Conservation (phyloP, 2,113 vertebrate genomes). For the Tapirus terrestris region DNA sequence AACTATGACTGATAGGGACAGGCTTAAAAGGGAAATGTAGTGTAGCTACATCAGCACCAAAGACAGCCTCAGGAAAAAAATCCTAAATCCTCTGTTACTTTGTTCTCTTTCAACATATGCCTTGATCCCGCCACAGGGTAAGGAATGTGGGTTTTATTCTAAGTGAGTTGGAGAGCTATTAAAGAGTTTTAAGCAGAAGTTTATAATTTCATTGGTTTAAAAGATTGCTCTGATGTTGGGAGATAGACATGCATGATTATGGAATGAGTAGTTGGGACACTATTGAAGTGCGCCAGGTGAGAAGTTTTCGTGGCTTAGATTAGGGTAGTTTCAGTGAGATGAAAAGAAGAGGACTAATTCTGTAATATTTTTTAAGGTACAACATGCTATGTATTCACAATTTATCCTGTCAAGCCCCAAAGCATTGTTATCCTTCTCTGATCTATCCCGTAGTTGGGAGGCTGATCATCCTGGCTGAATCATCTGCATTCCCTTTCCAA, state of each 20-base stretch:
- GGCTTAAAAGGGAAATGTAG: neutral
- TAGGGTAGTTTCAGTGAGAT: neutral
- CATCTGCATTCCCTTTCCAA: neutral
- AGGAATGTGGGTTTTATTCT: neutral
- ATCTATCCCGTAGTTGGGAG: neutral
- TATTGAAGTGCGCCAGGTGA: neutral
- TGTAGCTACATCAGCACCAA: neutral
- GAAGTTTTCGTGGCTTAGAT: neutral
- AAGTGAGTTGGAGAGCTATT: neutral
- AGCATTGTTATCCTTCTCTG: neutral
- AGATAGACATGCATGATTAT: neutral
- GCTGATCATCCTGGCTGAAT: neutral
- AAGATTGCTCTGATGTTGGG: neutral
- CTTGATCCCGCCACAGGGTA: neutral
- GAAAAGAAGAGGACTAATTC: neutral
- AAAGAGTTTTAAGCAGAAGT: neutral
- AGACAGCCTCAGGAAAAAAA: neutral
- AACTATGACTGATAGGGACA: neutral
- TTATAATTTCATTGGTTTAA: neutral
- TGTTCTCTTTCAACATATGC: neutral
- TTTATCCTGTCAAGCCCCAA: neutral
- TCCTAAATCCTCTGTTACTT: neutral
- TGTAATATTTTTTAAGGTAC: neutral
- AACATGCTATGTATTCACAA: neutral
- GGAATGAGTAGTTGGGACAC: neutral